A percentile compares a stretch with the other conserved stretches of the same genome.
Evolutionary conservation across 1,140 invertebrate genomes (phyloP).

Genomic region (Sycophaga agraensis): DNA sequence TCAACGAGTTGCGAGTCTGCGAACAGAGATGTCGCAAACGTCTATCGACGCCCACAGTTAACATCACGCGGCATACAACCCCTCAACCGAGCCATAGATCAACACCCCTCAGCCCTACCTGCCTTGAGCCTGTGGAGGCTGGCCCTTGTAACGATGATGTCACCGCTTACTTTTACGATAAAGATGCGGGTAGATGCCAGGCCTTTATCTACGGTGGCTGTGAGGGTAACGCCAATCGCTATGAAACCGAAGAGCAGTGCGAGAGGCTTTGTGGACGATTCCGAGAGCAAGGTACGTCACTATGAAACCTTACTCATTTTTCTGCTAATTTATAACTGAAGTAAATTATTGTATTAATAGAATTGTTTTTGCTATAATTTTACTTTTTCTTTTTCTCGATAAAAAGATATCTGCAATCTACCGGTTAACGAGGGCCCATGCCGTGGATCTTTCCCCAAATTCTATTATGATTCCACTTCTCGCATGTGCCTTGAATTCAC

Average conservation of each 20-base stretch:
- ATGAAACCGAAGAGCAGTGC: conserved; percentile 77
- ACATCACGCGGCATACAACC: background rate
- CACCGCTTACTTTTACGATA: conserved; percentile 76
- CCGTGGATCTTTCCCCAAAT: conserved; percentile 63
- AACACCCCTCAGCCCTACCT: conserved; percentile 54
- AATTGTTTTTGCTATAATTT: too few relatives aligned
- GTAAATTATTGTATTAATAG: too few relatives aligned
- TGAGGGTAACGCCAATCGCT: conserved; percentile 82
- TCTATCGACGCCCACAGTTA: conserved; percentile 16
- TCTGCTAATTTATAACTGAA: too few relatives aligned
- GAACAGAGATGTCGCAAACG: conserved; percentile 46
- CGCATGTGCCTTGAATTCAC: conserved; percentile 69
- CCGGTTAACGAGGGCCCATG: conserved; percentile 71
- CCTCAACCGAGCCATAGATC: conserved; percentile 5
- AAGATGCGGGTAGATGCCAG: conserved; percentile 61
- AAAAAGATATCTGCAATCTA: conserved; percentile 67
- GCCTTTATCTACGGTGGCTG: conserved; percentile 81
- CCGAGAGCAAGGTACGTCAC: conserved; percentile 71
- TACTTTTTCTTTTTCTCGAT: too few relatives aligned
- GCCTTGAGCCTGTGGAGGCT: conserved; percentile 63
- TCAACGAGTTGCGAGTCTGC: conserved; percentile 57
- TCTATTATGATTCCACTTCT: conserved; percentile 66
- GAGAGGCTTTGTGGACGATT: conserved; percentile 76
- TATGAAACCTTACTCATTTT: too few relatives aligned
- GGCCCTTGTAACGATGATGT: conserved; percentile 72